Evolutionary conservation across 1,140 invertebrate species (phyloP).

Genomic region (Papilio glaucus): DNA sequence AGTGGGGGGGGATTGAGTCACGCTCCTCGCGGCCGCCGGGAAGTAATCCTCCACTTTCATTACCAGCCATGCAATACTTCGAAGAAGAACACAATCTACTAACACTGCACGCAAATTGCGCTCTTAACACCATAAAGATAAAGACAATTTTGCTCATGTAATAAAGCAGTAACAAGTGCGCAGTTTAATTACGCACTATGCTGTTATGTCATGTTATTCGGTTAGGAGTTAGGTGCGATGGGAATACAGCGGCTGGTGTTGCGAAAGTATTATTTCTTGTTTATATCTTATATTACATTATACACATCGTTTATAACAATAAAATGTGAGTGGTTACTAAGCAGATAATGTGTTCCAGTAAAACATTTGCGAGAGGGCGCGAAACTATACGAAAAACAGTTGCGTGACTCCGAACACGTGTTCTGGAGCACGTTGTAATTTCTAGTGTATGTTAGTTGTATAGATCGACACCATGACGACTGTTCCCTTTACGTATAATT

Average conservation of each 20-base stretch:
- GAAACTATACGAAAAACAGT: background rate
- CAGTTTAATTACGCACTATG: conserved; percentile 36
- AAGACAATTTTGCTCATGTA: background rate
- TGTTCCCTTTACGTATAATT: too few relatives aligned
- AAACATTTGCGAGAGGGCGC: background rate
- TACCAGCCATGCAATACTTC: conserved; percentile 28
- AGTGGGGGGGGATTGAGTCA: background rate
- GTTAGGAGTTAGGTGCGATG: conserved; percentile 17
- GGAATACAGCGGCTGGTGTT: background rate
- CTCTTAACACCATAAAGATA: background rate
- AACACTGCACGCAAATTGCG: conserved; percentile 11
- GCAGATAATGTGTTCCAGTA: background rate
- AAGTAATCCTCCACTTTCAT: conserved; percentile 36
- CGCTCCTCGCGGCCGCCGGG: background rate
- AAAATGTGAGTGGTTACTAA: background rate
- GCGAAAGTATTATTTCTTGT: background rate
- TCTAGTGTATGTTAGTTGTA: too few relatives aligned
- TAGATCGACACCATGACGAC: too few relatives aligned
- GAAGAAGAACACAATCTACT: conserved; percentile 23
- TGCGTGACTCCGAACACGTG: background rate
- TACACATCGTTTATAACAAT: background rate
- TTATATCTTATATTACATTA: background rate
- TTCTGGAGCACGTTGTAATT: background rate
- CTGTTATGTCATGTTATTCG: conserved; percentile 6
- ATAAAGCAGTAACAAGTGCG: background rate